Percentiles rank a stretch among this genome's conserved stretches.
Conservation (phyloP, 2,113 vertebrate genomes). For the Carassius carassius region DNA sequence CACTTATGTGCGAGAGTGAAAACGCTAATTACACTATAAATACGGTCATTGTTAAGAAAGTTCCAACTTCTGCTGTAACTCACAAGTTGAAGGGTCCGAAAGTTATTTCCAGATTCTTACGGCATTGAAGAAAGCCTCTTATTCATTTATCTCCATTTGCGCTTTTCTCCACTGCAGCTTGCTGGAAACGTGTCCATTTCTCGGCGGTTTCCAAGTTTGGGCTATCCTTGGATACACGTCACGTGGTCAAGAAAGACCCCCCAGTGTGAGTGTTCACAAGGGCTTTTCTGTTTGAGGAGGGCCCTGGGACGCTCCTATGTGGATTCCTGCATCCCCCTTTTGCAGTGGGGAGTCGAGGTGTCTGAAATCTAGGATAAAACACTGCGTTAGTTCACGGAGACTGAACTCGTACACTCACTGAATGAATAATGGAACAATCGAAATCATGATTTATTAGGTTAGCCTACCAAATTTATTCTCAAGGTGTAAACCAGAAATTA, state of each 20-base stretch:
- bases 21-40: not conserved
- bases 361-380: not conserved
- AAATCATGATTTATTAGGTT: not conserved
- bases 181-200: slow-evolving; percentile 28
- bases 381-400: not conserved
- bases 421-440: not conserved
- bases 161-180: slow-evolving; percentile 40
- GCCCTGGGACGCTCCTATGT: not conserved
- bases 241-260: slow-evolving; percentile 62
- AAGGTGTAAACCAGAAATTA: not conserved
- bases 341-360: not conserved
- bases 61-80: not conserved
- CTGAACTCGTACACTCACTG: not conserved
- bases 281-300: slow-evolving; percentile 51
- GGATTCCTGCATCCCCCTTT: not conserved
- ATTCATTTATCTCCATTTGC: not conserved
- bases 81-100: not conserved
- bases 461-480: not conserved
- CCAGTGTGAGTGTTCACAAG: slow-evolving; percentile 42
- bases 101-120: not conserved
- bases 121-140: not conserved
- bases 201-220: slow-evolving; percentile 43
- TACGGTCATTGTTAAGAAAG: not conserved
- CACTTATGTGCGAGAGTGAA: not conserved
- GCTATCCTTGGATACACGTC: slow-evolving; percentile 62